A percentile compares a stretch with the other conserved stretches of the same genome.
phyloP scores from a whole-genome alignment of 2,113 vertebrate species.

The Stomatorhinus ivindoensis region DNA sequence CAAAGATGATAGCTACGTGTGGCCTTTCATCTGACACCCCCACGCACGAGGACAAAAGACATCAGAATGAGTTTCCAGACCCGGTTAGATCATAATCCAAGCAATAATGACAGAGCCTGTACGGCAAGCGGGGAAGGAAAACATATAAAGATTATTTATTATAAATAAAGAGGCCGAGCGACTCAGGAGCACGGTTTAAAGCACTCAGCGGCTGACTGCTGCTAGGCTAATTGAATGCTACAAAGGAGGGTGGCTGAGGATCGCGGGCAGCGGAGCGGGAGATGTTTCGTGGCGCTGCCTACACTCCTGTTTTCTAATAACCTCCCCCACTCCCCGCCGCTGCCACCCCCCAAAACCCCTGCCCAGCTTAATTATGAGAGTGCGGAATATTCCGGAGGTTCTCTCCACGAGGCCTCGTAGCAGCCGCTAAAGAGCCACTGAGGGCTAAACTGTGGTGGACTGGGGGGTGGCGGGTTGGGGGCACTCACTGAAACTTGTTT shows the following conservation, averaged over 20 bases:
- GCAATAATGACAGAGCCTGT: neutral
- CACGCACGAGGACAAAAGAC: neutral
- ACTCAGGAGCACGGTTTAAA: neutral
- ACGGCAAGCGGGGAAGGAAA: neutral
- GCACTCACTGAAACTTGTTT: constrained; percentile 53
- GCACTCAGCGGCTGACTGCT: neutral
- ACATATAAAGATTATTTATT: constrained; percentile 5
- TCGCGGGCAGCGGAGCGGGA: neutral
- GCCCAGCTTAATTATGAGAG: constrained; percentile 63
- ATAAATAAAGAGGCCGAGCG: neutral
- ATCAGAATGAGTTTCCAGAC: neutral
- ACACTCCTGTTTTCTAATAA: neutral
- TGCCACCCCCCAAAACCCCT: constrained; percentile 45
- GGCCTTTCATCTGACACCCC: neutral
- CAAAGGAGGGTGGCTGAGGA: neutral
- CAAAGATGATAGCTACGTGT: neutral
- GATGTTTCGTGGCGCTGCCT: constrained; percentile 22
- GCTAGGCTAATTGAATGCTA: constrained; percentile 10
- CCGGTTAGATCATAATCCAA: constrained; percentile 5
- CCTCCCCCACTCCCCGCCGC: neutral
- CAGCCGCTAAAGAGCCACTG: constrained; percentile 57
- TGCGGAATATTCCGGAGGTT: constrained; percentile 60
- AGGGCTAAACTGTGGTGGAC: constrained; percentile 49
- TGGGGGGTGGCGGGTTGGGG: constrained; percentile 33
- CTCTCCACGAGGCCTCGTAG: constrained; percentile 44